phyloP scores from a whole-genome alignment of 2,888 invertebrate species.

The Polyommatus icarus region DNA sequence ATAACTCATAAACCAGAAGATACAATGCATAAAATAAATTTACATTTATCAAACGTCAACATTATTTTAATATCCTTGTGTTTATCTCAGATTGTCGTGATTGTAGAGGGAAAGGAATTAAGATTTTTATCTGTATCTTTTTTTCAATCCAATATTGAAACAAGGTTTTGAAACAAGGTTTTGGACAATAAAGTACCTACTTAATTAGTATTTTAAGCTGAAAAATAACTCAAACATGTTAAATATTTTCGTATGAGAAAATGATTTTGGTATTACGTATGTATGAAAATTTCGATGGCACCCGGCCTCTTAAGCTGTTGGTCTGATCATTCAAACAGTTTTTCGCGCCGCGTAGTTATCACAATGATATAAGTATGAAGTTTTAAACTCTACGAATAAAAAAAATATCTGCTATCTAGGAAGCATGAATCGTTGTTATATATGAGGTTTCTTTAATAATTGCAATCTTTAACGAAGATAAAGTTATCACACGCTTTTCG shows the following conservation, averaged over 20 bases:
- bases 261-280: too few species aligned
- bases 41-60: slow-evolving; percentile 8
- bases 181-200: not conserved
- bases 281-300: too few species aligned
- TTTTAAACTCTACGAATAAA: too few species aligned
- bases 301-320: too few species aligned
- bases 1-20: not conserved
- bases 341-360: too few species aligned
- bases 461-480: not conserved
- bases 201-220: too few species aligned
- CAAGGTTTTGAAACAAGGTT: not conserved
- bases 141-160: not conserved
- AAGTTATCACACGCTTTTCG: not conserved
- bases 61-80: not conserved
- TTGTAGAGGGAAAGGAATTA: not conserved
- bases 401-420: too few species aligned
- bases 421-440: not conserved
- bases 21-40: slow-evolving; percentile 15
- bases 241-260: too few species aligned
- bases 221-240: too few species aligned
- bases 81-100: slow-evolving; percentile 2
- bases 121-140: slow-evolving; percentile 1
- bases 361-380: too few species aligned
- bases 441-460: not conserved
- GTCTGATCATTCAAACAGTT: too few species aligned